These are phyloP conservation scores for Brachypodius melanocephalos DNA, from an alignment of 2,113 vertebrate species.

Conservation along the genomic window DNA sequence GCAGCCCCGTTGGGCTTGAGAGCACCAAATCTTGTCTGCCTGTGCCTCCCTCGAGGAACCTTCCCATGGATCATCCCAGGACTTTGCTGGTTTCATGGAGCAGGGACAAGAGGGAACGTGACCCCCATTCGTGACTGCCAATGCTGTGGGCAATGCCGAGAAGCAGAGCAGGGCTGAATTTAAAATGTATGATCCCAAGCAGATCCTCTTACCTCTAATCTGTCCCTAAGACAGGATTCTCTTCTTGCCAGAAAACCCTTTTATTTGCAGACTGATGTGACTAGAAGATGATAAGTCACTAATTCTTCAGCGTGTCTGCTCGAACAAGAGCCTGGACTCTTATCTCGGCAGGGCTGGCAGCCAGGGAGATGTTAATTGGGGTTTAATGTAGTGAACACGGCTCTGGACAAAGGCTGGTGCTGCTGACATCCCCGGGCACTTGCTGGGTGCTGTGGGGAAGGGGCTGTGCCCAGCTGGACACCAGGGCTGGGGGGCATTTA, in stretches of 20 bases:
- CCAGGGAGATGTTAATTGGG: neutral
- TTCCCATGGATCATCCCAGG: fast-evolving
- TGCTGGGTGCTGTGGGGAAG: neutral
- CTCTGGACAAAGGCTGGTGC: neutral
- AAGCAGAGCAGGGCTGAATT: neutral
- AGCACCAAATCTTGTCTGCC: neutral
- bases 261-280: slow-evolving; percentile 18
- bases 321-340: neutral
- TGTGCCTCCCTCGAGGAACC: neutral
- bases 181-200: neutral
- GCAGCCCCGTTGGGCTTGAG: fast-evolving
- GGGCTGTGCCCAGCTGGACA: neutral
- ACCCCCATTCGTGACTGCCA: fast-evolving
- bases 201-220: slow-evolving; percentile 40
- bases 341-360: slow-evolving; percentile 11
- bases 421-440: neutral
- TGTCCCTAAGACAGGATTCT: neutral
- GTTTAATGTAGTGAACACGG: neutral
- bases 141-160: fast-evolving
- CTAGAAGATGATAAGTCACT: slow-evolving; percentile 2
- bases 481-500: fast-evolving
- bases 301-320: neutral
- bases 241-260: slow-evolving; percentile 15
- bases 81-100: neutral
- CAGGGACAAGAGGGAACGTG: neutral